These are phyloP conservation scores for Neoniphon sammara DNA, from an alignment of 2,797 vertebrate genomes.

Conservation along the genomic window DNA sequence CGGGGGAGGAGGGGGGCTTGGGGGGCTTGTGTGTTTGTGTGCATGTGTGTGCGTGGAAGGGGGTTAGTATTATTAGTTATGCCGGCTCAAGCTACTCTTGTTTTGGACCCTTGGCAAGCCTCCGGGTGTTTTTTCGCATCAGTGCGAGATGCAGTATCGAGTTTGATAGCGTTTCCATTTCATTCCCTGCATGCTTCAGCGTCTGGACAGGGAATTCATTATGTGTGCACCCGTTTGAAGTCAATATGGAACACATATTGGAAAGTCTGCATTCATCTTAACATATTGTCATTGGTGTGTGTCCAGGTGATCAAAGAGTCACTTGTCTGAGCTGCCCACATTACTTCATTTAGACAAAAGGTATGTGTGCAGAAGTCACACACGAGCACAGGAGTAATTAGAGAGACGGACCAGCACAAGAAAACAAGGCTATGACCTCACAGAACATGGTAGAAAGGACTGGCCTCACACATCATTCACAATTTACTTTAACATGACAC, in stretches of 20 bases:
- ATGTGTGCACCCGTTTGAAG: conserved; percentile 75
- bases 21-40: conserved; percentile 22
- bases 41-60: conserved; percentile 13
- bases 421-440: conserved; percentile 77
- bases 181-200: conserved; percentile 80
- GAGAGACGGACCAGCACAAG: conserved; percentile 71
- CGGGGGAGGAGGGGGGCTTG: conserved; percentile 20
- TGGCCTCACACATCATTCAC: conserved; percentile 61
- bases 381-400: conserved; percentile 72
- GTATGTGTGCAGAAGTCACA: conserved; percentile 69
- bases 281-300: conserved; percentile 76
- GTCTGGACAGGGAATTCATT: conserved; percentile 78
- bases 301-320: conserved; percentile 77
- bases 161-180: conserved; percentile 78
- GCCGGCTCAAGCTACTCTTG: conserved; percentile 52
- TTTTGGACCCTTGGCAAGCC: conserved; percentile 41
- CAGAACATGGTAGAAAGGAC: conserved; percentile 61
- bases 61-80: conserved; percentile 65
- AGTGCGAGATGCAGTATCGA: conserved; percentile 52
- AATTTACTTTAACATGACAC: conserved; percentile 72
- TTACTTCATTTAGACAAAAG: conserved; percentile 64
- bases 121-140: conserved; percentile 61
- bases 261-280: conserved; percentile 77
- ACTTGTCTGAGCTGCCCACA: conserved; percentile 56
- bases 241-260: conserved; percentile 75